A percentile compares a stretch with the other conserved stretches of the same genome.
Conservation (phyloP, 2,113 vertebrate species). For the Meles meles region DNA sequence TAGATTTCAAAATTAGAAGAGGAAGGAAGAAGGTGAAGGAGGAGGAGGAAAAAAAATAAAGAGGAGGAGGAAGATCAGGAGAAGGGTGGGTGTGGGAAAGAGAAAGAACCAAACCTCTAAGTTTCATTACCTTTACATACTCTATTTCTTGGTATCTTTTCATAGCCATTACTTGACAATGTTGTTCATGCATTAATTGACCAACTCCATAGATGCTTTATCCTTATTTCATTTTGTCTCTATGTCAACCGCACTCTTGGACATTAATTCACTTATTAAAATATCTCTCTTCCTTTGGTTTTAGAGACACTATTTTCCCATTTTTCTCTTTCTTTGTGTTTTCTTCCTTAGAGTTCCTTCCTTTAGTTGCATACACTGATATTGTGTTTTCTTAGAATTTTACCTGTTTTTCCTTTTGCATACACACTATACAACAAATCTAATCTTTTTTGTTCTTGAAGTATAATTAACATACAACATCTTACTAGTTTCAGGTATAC, state of each 20-base stretch:
- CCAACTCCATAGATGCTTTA: neutral
- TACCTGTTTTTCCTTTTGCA: neutral
- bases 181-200: neutral
- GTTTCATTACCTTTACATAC: neutral
- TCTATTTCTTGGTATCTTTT: neutral
- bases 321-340: neutral
- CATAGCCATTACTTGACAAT: neutral
- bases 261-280: neutral
- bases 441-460: neutral
- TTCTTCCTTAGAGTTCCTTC: neutral
- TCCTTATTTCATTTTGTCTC: neutral
- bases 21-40: neutral
- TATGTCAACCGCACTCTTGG: neutral
- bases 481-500: neutral
- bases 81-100: neutral
- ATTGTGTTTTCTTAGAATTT: neutral
- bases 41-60: neutral
- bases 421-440: neutral
- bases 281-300: neutral
- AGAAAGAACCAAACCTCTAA: neutral
- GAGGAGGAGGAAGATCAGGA: neutral
- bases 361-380: neutral
- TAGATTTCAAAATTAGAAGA: neutral
- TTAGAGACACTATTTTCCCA: neutral
- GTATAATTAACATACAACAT: neutral